These are phyloP conservation scores for Megaceryle maxima DNA, from an alignment of 2,113 vertebrate species.

Conservation along the genomic window DNA sequence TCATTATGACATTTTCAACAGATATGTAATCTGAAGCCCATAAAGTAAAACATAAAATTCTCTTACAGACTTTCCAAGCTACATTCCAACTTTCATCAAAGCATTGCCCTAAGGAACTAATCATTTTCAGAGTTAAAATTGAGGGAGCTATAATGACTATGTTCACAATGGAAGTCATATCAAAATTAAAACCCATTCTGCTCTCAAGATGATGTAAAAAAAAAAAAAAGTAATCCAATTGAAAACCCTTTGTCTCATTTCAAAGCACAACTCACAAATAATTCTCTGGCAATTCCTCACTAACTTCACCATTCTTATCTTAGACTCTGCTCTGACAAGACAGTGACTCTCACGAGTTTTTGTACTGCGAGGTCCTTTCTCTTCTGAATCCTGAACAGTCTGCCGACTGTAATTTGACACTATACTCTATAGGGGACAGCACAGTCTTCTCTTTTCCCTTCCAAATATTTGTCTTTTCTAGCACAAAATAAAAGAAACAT, in stretches of 20 bases:
- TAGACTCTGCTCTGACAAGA: neutral
- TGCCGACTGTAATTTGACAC: neutral
- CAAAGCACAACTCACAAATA: neutral
- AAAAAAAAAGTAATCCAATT: neutral
- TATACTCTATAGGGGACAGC: conserved; percentile 33
- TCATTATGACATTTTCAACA: neutral
- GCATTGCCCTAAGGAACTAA: conserved; percentile 11
- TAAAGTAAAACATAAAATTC: conserved; percentile 8
- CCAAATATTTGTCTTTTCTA: neutral
- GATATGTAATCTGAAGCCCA: neutral
- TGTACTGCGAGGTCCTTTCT: neutral
- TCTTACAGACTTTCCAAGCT: conserved; percentile 23
- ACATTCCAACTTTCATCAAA: conserved; percentile 58
- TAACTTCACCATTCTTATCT: neutral
- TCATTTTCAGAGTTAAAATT: neutral
- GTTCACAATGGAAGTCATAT: neutral
- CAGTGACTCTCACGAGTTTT: neutral
- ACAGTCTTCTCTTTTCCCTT: conserved; percentile 4
- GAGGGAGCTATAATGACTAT: neutral
- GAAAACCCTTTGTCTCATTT: neutral
- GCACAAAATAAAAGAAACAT: neutral
- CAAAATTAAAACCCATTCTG: conserved; percentile 31
- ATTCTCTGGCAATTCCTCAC: neutral
- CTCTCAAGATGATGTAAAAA: neutral
- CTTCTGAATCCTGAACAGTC: neutral